Evolutionary conservation across 2,113 vertebrate species (phyloP), one percentile per base, ranked within the genome.

Genomic region (Proteles cristata): DNA sequence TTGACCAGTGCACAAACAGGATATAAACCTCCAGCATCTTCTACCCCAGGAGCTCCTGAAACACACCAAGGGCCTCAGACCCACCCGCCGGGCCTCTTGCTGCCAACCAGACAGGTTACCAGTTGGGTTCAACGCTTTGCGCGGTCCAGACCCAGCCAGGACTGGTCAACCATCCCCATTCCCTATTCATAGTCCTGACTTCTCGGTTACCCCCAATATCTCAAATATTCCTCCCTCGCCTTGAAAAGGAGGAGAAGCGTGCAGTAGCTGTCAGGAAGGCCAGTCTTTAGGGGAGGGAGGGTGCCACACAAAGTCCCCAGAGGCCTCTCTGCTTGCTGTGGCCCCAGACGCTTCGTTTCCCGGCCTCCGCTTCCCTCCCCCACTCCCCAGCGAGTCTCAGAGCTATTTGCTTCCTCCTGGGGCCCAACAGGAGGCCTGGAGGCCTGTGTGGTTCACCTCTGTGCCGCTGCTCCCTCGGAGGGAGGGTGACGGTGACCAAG

Each of bases 331-430:
- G 76, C 63, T 39, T 15, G 69, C 66, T 90, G 28, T 4, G 26
- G 28, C 53, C 66, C 25, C 1, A 1, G 83, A 71, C 9, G 16
- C 5, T 50, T 7, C 26, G 10, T 35, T 43, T 21, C 17, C 84
- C 69, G 4, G 1, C 11, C 39, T 17, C 5, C 11, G 43, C 45
- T 31, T 23, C n/a, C 55, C 25, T 21, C 66, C 31, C 65, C n/a
- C 17, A 0, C 10, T 58, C 6, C 16, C 35, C 2, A 11, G 8
- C 61, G 53, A 23, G 8, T 55, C 94, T 69, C 92, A 16, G 53
- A 81, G 43, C 25, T 74, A 19, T 55, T 69, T 68, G 69, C 77
- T 90, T 94, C 95, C 88, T 89, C 92, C n/a, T 35, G 85, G 68
- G 69, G 81, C 68, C 76, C 73, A 14, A 28, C 9, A 39, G 43